Evolutionary conservation across 1,140 invertebrate species (phyloP).

Genomic region (Ostrea edulis): DNA sequence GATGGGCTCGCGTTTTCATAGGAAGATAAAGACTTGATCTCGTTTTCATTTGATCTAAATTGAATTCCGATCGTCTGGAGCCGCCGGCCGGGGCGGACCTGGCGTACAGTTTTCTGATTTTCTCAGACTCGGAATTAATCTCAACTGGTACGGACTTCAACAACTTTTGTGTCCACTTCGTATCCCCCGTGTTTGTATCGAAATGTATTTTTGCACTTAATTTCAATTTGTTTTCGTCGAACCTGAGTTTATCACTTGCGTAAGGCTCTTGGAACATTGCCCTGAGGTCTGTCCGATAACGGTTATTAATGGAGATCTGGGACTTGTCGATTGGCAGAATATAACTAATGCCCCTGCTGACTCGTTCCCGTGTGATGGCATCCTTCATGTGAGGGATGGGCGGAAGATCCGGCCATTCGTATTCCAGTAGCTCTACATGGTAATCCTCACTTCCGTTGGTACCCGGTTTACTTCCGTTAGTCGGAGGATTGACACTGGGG

Average conservation of each 20-base stretch:
- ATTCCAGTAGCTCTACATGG: slow-evolving; percentile 70
- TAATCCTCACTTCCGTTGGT: slow-evolving; percentile 52
- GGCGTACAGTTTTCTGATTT: slow-evolving; percentile 65
- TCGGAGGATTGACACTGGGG: slow-evolving; percentile 40
- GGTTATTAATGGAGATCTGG: slow-evolving; percentile 71
- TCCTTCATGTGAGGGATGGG: slow-evolving; percentile 73
- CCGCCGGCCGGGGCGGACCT: slow-evolving; percentile 69
- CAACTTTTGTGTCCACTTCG: slow-evolving; percentile 61
- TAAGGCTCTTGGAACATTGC: slow-evolving; percentile 76
- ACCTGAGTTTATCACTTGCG: slow-evolving; percentile 60
- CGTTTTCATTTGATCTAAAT: slow-evolving; percentile 60
- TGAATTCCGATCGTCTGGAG: slow-evolving; percentile 56
- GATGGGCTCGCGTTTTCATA: slow-evolving; percentile 67
- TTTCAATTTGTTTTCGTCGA: slow-evolving; percentile 68
- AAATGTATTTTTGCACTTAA: slow-evolving; percentile 72
- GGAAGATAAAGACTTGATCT: slow-evolving; percentile 71
- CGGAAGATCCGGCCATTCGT: slow-evolving; percentile 75
- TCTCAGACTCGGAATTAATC: slow-evolving; percentile 73
- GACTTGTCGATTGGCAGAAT: slow-evolving; percentile 74
- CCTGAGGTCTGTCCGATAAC: slow-evolving; percentile 72
- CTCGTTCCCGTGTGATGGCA: slow-evolving; percentile 70
- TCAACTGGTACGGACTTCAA: slow-evolving; percentile 57
- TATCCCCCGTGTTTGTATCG: slow-evolving; percentile 66
- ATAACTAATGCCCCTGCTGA: slow-evolving; percentile 74
- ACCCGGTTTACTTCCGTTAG: neutral